Base-by-base conservation (phyloP, 2,888 invertebrate genomes). In the Abscondita cerata region DNA sequence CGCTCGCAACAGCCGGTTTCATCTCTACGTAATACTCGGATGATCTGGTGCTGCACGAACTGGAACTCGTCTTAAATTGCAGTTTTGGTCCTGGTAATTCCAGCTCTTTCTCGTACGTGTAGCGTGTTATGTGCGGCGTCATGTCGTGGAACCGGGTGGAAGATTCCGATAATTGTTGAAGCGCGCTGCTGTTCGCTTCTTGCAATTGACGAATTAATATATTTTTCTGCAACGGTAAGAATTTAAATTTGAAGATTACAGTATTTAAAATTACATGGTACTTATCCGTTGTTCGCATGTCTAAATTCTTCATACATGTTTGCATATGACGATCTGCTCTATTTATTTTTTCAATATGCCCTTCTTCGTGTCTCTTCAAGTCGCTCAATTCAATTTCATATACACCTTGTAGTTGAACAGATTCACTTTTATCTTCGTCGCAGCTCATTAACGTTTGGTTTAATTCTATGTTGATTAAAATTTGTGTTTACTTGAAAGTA, bases 91-190 rank as follows among this genome's bases (percentile, higher is more conserved):
- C 69, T 1, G 75, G 76, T 34, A 80, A 59, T 57, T 70, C 65
- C 5, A 80, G 59, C 33, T 72, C 67, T 56, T 76, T 67, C 40
- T 77, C 75, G n/a, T 36, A 47, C 4, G 73, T 62, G 57, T 78
- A 78, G 18, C 72, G 72, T n/a, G 66, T 64, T 16, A 81, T 71
- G 13, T 72, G 53, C 5, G 78, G 76, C 11, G 69, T 66, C 51
- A 75, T 68, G 52, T 79, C 79, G 15, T 71, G 64, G 54, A 72
- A 70, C 3, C 66, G 56, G 2, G 59, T 75, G 1, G 80, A 77
- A 66, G 87, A 79, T 71, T 87, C 86, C 0, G 82, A 77, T 9
- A 89, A 73, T 47, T 84, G 81, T 68, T 87, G 85, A 1, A 88
- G 73, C 0, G 82, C 84, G 47, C 80, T 78, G 16, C 81, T 80